Conservation (phyloP, 1,140 invertebrate genomes). For the Antheraea mylitta region DNA sequence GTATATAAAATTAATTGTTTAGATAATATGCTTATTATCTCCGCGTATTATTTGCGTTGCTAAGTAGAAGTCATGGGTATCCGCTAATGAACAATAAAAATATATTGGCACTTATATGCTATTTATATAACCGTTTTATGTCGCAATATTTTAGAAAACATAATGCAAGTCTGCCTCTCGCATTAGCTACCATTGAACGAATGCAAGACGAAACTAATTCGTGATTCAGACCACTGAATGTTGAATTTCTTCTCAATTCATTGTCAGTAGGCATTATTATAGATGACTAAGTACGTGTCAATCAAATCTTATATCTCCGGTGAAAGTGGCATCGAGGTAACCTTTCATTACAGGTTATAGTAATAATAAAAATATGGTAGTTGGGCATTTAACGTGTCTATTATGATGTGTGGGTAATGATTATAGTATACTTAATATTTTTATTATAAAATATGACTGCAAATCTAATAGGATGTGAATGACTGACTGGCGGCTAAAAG, state of each 20-base stretch:
- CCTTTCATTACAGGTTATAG: conserved; percentile 5
- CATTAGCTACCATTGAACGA: not conserved
- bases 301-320: conserved; percentile 1
- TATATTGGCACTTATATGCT: no score
- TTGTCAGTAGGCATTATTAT: conserved; percentile 9
- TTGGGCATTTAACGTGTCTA: not conserved
- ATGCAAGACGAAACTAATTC: not conserved
- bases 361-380: not conserved
- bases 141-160: not conserved
- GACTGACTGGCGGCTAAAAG: no score
- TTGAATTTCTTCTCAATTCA: conserved; percentile 6
- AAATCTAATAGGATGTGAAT: not conserved
- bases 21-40: no score
- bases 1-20: no score
- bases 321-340: not conserved
- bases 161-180: not conserved
- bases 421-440: not conserved
- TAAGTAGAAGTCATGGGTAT: no score
- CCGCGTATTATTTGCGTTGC: no score
- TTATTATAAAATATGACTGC: not conserved
- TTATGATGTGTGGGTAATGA: not conserved
- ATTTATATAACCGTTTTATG: not conserved
- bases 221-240: not conserved
- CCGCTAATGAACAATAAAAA: no score
- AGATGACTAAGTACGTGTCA: conserved; percentile 10